Conservation (phyloP, 2,797 vertebrate genomes). For the Enteromius viviparus region DNA sequence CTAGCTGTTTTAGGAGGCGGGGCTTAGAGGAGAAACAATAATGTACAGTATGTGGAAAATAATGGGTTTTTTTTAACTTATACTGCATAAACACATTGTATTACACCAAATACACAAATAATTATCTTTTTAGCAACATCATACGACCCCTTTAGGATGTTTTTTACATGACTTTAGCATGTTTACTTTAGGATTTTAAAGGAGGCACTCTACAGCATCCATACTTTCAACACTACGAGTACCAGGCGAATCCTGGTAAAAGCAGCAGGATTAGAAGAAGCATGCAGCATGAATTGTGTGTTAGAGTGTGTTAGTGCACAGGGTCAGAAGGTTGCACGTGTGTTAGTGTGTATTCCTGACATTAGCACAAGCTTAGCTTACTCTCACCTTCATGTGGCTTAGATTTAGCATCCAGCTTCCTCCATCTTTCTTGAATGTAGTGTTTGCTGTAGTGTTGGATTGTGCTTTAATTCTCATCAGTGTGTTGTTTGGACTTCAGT, state of each 20-base stretch:
- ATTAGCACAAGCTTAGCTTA: slow-evolving; percentile 2
- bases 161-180: no score
- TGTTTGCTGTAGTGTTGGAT: not conserved
- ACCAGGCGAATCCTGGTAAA: not conserved
- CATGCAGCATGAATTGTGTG: not conserved
- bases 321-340: not conserved
- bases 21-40: no score
- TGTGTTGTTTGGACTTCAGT: slow-evolving; percentile 68
- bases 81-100: no score
- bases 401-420: not conserved
- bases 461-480: slow-evolving; percentile 54
- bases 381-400: slow-evolving; percentile 34
- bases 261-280: not conserved
- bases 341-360: slow-evolving; percentile 11
- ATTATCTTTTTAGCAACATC: no score
- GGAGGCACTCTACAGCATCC: not conserved
- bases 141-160: no score
- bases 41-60: no score
- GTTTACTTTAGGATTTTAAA: not conserved
- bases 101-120: no score
- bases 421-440: slow-evolving; percentile 10
- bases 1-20: no score
- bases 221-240: slow-evolving; percentile 8
- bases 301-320: not conserved
- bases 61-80: no score